Evolutionary conservation across 2,888 invertebrate genomes (phyloP), one percentile per base, ranked within the genome.

Genomic region (Drosophila merina): DNA sequence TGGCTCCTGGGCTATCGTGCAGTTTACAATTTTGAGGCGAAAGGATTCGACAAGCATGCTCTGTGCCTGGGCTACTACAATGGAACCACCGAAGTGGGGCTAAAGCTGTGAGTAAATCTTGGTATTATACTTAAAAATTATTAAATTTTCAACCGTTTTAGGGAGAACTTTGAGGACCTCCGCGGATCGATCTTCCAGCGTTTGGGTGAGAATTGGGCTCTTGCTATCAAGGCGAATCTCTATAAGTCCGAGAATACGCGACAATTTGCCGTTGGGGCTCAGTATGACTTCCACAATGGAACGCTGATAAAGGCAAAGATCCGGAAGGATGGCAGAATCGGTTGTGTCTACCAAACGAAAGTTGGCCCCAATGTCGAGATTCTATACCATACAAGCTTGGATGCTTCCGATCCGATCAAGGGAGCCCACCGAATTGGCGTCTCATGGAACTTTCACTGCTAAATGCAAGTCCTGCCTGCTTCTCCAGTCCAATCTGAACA

Each of bases 181-280:
- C 69, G 81, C 0, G 86, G 79, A 0, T 87, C 87, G 0, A 25
- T 85, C 4, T 82, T 82, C 25, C 76, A 82, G n/a, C 62, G 77
- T 0, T 0, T 85, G 5, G 52, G 56, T 30, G 58, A 76, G 0
- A 14, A 6, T 1, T 74, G 69, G 64, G 87, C 68, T 1, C 0
- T 82, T 4, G 82, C 87, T 0, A 0, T 76, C 0, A 82, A 79
- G 33, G 44, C 33, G 5, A 72, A 74, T 45, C 26, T 68, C 0
- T 72, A 52, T 38, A 50, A 60, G 1, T 51, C 57, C 1, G 50
- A 66, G 0, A 42, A 49, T 0, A 12, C 36, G 2, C 31, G 42
- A 9, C 42, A 30, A 8, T 56, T 74, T 31, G 60, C 58, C 0
- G 1, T 81, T 31, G 81, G 85, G 1, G 68, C 50, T 3, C 87